Percentiles rank a stretch among this genome's conserved stretches.
phyloP scores from a whole-genome alignment of 1,140 invertebrate genomes.

The Caenorhabditis brenneri region DNA sequence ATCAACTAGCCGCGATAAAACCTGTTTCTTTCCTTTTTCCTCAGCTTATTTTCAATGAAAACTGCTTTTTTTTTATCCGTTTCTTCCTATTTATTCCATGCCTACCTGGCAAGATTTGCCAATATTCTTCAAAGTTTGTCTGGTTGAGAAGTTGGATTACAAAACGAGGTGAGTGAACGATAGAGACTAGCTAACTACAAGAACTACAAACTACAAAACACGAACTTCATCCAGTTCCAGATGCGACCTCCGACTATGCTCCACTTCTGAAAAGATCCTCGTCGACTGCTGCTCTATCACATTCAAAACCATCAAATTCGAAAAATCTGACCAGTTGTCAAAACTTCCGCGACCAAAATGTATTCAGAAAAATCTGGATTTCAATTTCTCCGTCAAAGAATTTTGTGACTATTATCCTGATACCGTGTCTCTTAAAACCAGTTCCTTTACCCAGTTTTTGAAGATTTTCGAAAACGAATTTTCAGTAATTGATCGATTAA shows the following conservation, averaged over 20 bases:
- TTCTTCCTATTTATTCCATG: background rate
- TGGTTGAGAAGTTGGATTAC: background rate
- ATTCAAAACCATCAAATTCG: background rate
- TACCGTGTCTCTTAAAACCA: background rate
- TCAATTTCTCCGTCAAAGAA: background rate
- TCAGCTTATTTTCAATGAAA: too few species aligned
- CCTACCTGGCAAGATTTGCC: background rate
- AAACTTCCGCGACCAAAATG: background rate
- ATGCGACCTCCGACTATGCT: background rate
- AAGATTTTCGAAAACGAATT: background rate
- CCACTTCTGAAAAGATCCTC: background rate
- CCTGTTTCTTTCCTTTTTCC: too few species aligned
- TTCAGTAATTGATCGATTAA: background rate
- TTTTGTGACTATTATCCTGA: background rate
- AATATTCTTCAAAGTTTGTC: background rate
- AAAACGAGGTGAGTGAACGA: background rate
- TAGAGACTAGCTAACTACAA: background rate
- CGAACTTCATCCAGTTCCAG: too few species aligned
- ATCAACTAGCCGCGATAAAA: too few species aligned
- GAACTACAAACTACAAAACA: too few species aligned
- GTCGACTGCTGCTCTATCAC: background rate
- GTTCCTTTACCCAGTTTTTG: background rate
- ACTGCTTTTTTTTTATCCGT: too few species aligned
- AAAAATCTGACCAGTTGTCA: background rate
- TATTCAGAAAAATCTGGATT: background rate